These are phyloP conservation scores for Columba janthina DNA, from an alignment of 2,113 vertebrate genomes.

Conservation along the genomic window DNA sequence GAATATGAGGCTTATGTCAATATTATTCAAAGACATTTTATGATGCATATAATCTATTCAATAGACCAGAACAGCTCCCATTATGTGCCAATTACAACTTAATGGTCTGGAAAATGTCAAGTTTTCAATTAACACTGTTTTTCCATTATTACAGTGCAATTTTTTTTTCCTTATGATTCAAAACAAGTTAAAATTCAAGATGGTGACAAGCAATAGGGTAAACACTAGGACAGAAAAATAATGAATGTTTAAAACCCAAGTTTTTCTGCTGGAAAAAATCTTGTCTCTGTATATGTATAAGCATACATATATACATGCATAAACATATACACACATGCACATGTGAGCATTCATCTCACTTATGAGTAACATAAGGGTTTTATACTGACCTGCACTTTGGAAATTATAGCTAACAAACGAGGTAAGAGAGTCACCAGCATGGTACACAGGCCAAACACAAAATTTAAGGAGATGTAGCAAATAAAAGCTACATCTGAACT, in stretches of 20 bases:
- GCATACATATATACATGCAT: neutral
- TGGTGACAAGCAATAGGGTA: neutral
- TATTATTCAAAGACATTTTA: constrained; percentile 48
- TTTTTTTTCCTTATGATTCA: neutral
- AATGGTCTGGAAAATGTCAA: constrained; percentile 56
- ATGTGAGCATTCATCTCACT: neutral
- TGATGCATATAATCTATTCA: constrained; percentile 19
- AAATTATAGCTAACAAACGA: constrained; percentile 68
- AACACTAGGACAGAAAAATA: neutral
- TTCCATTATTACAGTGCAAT: neutral
- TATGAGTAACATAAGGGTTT: neutral
- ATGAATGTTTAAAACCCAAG: neutral
- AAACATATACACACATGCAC: accelerated
- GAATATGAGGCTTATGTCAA: neutral
- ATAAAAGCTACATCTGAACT: constrained; percentile 76
- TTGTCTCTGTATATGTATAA: neutral
- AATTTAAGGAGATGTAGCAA: constrained; percentile 74
- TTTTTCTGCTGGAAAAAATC: neutral
- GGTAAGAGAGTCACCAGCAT: constrained; percentile 75
- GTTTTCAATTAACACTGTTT: constrained; percentile 32
- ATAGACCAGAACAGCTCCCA: constrained; percentile 9
- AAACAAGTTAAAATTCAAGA: neutral
- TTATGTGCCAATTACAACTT: constrained; percentile 50
- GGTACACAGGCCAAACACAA: constrained; percentile 76
- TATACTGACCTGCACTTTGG: constrained; percentile 68